Evolutionary conservation across 2,113 vertebrate genomes (phyloP), one percentile per base, ranked within the genome.

Genomic region (Plecotus auritus): DNA sequence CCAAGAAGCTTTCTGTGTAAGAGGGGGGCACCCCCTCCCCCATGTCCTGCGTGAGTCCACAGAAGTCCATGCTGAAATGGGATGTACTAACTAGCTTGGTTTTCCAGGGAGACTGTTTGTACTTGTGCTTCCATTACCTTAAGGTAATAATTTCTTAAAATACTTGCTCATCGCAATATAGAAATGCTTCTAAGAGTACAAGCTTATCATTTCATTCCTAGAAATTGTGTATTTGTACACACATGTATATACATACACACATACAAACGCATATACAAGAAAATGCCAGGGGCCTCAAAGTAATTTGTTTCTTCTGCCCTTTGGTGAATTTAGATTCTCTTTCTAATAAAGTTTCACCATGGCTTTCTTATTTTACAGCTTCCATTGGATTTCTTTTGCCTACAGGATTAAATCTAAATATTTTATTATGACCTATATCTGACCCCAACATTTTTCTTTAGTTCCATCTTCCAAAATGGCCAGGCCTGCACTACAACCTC

Each of bases 101-200:
- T 78, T 89, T 87, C n/a, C 28, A 82, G 61, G 18, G 23, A 84
- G 32, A 64, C 47, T 78, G n/a, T 22, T 64, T 18, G 28, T 47
- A 85, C 14, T 91, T 87, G 20, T n/a, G 32, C 30, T 72, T 51
- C 32, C 32, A 54, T 67, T 95, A 30, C 67, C 9, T 93, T 88
- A 87, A 88, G 17, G 45, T 64, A 81, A 92, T 47, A 73, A 69
- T 82, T 89, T 90, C 70, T 80, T n/a, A 47, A 93, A 93, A 49
- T 42, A 40, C 35, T 87, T 90, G 10, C 9, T 93, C 47, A 56
- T 74, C 7, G 26, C 72, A n/a, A 70, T 26, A 40, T 61, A 74
- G 32, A 87, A 70, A 59, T 87, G 23, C 4, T 35, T 7, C 42
- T 45, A 66, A 93, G 6, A 69, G 14, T n/a, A 84, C 14, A 69